These are phyloP conservation scores for Oophaga pumilio DNA, from an alignment of 2,113 vertebrate species.

Conservation along the genomic window DNA sequence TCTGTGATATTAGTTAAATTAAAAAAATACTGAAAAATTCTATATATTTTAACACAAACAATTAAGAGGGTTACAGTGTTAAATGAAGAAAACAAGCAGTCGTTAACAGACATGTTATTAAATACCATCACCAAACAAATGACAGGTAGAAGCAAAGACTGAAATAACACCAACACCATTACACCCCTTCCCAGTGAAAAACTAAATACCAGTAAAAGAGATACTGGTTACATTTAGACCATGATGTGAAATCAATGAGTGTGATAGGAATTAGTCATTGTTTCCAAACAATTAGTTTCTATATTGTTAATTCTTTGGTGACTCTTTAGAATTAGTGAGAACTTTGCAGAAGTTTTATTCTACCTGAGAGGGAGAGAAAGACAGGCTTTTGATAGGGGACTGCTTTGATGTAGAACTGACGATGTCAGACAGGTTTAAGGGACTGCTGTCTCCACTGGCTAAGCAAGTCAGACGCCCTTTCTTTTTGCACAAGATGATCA, in stretches of 20 bases:
- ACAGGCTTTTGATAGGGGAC: constrained; percentile 84
- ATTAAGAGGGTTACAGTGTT: neutral
- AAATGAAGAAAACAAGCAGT: constrained; percentile 30
- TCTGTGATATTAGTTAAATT: neutral
- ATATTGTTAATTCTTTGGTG: constrained; percentile 74
- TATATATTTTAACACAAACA: neutral
- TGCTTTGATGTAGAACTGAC: constrained; percentile 80
- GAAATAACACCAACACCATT: constrained; percentile 61
- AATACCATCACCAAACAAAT: constrained; percentile 61
- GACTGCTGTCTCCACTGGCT: constrained; percentile 70
- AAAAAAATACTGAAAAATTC: neutral
- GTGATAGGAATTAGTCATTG: constrained; percentile 77
- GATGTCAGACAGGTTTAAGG: constrained; percentile 74
- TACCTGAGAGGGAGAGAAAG: constrained; percentile 94
- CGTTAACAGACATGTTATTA: constrained; percentile 61
- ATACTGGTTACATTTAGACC: constrained; percentile 65
- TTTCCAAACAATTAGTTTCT: constrained; percentile 83
- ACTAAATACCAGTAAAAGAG: constrained; percentile 62
- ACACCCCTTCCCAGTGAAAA: constrained; percentile 24
- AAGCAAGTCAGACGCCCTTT: constrained; percentile 71
- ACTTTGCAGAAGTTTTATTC: constrained; percentile 76
- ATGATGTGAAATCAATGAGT: constrained; percentile 69
- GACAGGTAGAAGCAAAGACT: constrained; percentile 64
- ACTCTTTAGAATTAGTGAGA: constrained; percentile 79
- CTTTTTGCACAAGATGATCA: constrained; percentile 76